Evolutionary conservation across 2,797 vertebrate species (phyloP), one percentile per base, ranked within the genome.

Genomic region (Triplophysa yarkandensis): DNA sequence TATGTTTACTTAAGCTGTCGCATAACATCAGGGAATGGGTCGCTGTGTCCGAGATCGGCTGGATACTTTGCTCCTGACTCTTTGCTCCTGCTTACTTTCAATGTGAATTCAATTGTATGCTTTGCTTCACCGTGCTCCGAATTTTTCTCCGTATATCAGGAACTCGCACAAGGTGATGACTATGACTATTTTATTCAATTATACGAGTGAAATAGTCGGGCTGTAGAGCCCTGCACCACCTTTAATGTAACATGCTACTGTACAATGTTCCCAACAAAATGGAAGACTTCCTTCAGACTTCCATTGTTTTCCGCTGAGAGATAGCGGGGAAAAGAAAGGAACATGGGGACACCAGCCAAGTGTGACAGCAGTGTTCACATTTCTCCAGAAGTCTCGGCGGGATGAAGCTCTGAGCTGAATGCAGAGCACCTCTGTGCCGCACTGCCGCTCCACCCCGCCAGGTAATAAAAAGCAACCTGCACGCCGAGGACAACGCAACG

Each of bases 361-460:
- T 89, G 89, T 91, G 91, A 92, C 89, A 88, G 86, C 77, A 63
- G 82, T 81, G 83, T 81, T 89, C 87, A 86, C 91, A 91, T 90
- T 91, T 92, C 89, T 91, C 82, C 79, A 68, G 83, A 76, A 77
- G 71, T 84, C 84, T 82, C 86, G 83, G 84, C 82, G 79, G 85
- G 83, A 82, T 83, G 86, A 87, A 74, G 73, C 79, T 79, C 67
- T 86, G 91, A 91, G 91, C 84, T 87, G 91, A 90, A 92, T 92
- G 90, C 91, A 91, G 90, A 92, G 82, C 84, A 85, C 5, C 64
- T 77, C 86, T 87, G 88, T 89, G 89, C 88, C 79, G 86, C 87
- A 80, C 78, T 77, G 70, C 63, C 75, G 64, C 46, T 72, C 62
- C 69, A 83, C 68, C 70, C 61, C 71, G 68, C 62, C 58, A 81